phyloP scores from a whole-genome alignment of 1,140 invertebrate genomes.

The Chymomyza costata region DNA sequence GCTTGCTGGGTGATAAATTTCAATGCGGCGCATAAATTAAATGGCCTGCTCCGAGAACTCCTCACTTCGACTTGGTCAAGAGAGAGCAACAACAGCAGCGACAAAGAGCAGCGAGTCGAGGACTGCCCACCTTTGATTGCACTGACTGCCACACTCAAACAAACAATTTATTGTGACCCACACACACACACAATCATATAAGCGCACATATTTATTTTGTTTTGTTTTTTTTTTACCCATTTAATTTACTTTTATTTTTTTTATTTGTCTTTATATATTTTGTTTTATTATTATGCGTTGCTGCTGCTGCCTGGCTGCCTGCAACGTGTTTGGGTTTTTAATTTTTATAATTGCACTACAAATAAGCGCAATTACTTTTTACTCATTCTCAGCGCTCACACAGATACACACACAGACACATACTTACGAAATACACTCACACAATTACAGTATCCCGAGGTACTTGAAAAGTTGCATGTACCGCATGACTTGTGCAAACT shows the following conservation, averaged over 20 bases:
- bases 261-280: not conserved
- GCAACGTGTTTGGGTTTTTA: slow-evolving; percentile 37
- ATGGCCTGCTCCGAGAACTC: no score
- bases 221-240: slow-evolving; percentile 25
- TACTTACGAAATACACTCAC: not conserved
- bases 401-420: no score
- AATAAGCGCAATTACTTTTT: slow-evolving; percentile 47
- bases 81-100: no score
- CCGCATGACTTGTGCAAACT: slow-evolving; percentile 46
- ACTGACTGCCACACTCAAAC: slow-evolving; percentile 3
- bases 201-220: slow-evolving; percentile 33
- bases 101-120: no score
- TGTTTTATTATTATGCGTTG: no score
- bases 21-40: slow-evolving; percentile 66
- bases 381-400: no score
- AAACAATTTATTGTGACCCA: slow-evolving; percentile 18
- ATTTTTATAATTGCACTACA: slow-evolving; percentile 65
- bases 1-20: slow-evolving; percentile 66
- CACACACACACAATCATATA: slow-evolving; percentile 1
- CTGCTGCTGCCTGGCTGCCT: no score
- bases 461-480: no score
- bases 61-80: no score
- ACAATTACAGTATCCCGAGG: no score
- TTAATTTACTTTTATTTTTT: slow-evolving; percentile 5
- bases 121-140: slow-evolving; percentile 36